Evolutionary conservation across 2,888 invertebrate genomes (phyloP), one percentile per base, ranked within the genome.

Genomic region (Gymnocheta viridis): DNA sequence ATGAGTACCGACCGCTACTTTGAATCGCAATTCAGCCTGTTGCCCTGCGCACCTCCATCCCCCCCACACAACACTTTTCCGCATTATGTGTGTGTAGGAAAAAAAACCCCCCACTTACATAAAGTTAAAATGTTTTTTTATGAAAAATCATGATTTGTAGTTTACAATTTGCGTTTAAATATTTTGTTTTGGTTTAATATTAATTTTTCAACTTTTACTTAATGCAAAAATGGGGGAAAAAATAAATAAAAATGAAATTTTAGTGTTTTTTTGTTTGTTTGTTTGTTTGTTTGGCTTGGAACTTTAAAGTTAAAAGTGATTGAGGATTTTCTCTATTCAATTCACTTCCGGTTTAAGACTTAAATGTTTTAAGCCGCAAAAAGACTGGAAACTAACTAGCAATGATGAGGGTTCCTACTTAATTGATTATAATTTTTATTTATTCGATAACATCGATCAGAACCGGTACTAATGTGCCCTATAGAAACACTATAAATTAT

Each of bases 81-180:
- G 7, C 12, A 17, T 32, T 6, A 4, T 51, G 24, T 24, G 14
- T 29, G 10, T n/a, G n/a, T 29, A 3, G 2, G n/a, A 19, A 9
- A 27, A 27, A 44, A n/a, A 62, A 44, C 5, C n/a, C n/a, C 35
- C 73, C 41, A 22, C 74, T 69, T 69, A 38, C 47, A 77, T 67
- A 67, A 77, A 77, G 35, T 77, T 76, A 24, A 66, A 56, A 35
- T 69, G 17, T 66, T 44, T 64, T 60, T 49, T 44, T 29, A 41
- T 44, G 24, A 3, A 51, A 78, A 78, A 69, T 78, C 77, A 69
- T 78, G 69, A 78, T 69, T 69, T 78, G 38, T 60, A 78, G 60
- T 60, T 51, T 44, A 32, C 44, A 76, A 66, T 66, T 76, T 76
- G 44, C 44, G 54, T 76, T 66, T 56, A 60, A 74, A 56, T 44